These are phyloP conservation scores for Amblyraja radiata DNA, from an alignment of 2,797 vertebrate genomes.

Conservation along the genomic window DNA sequence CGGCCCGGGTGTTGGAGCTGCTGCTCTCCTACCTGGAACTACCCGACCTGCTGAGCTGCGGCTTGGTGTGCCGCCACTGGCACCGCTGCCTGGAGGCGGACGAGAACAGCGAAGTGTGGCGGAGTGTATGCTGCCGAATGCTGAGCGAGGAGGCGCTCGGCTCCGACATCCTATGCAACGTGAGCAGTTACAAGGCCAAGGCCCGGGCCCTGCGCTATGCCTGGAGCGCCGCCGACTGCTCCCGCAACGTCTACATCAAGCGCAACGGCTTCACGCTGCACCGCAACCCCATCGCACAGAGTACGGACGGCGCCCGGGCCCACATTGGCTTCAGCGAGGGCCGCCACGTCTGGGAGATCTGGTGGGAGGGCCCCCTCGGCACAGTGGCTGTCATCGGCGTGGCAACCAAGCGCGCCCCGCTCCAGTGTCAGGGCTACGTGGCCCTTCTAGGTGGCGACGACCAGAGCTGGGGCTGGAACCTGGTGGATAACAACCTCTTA, in stretches of 20 bases:
- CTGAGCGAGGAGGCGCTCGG: constrained; percentile 85
- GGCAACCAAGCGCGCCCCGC: constrained; percentile 86
- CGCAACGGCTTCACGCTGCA: constrained; percentile 98
- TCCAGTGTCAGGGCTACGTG: constrained; percentile 99
- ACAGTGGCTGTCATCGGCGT: constrained; percentile 96
- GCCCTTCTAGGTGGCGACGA: constrained; percentile 92
- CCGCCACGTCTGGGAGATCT: constrained; percentile 96
- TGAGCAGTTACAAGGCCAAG: constrained; percentile 21
- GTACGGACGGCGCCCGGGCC: constrained; percentile 90
- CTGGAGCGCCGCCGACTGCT: constrained; percentile 95
- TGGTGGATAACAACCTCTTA: constrained; percentile 96
- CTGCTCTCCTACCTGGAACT: constrained; percentile 88
- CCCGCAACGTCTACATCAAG: constrained; percentile 97
- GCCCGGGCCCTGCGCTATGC: constrained; percentile 86
- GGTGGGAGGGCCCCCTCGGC: constrained; percentile 97
- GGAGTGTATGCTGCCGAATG: constrained; percentile 74
- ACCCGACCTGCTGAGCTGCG: constrained; percentile 75
- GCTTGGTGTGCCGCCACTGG: constrained; percentile 90
- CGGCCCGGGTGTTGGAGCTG: constrained; percentile 82
- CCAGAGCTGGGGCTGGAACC: constrained; percentile 99
- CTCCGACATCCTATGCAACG: constrained; percentile 78
- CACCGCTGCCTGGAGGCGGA: constrained; percentile 79
- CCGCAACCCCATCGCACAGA: constrained; percentile 96
- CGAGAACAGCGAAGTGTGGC: constrained; percentile 98
- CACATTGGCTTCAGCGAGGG: constrained; percentile 96